Evolutionary conservation across 2,888 invertebrate genomes (phyloP), one percentile per base, ranked within the genome.

Genomic region (Hydropsyche betteni): DNA sequence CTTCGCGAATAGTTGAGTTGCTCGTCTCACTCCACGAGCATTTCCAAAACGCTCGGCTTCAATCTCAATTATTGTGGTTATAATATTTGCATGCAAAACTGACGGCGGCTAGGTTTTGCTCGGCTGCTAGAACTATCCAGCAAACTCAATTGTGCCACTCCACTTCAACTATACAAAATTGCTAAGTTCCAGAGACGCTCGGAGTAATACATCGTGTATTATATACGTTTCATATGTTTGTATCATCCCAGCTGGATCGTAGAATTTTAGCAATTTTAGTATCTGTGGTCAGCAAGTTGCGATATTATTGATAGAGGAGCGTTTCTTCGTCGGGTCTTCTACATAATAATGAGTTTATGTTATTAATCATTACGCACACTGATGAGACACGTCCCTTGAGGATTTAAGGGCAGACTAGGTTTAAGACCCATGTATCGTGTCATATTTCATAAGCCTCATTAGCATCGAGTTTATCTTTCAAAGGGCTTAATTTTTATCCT

Each of bases 401-500:
- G 44, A 53, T 72, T 72, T 55, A 55, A 50, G 72, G 55, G 55
- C 72, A 38, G 6, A 24, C 44, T 36, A 16, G 38, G 58, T 55
- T 61, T 58, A 58, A 64, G 72, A 36, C 58, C 58, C 38, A 38
- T 36, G 58, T 72, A 72, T 72, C 72, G 58, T 72, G 72, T 72
- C 72, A 72, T 16, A 72, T 72, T 55, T 72, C 72, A 44, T 36
- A 71, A 75, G 70, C 64, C 75, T 72, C 75, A 72, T 75, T 75
- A 75, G 53, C 71, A 71, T 71, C 51, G 52, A 70, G 52, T 58
- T 72, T 75, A 70, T 75, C 71, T 68, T 68, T 75, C 38, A 68
- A 55, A 58, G 50, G 72, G 75, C 72, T 75, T 75, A 75, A 24
- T 72, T 75, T 75, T 75, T 75, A 58, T 70, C 70, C 52, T 52